Percentiles rank a stretch among this genome's conserved stretches.
Evolutionary conservation across 2,113 vertebrate species (phyloP).

Genomic region (Lota lota): DNA sequence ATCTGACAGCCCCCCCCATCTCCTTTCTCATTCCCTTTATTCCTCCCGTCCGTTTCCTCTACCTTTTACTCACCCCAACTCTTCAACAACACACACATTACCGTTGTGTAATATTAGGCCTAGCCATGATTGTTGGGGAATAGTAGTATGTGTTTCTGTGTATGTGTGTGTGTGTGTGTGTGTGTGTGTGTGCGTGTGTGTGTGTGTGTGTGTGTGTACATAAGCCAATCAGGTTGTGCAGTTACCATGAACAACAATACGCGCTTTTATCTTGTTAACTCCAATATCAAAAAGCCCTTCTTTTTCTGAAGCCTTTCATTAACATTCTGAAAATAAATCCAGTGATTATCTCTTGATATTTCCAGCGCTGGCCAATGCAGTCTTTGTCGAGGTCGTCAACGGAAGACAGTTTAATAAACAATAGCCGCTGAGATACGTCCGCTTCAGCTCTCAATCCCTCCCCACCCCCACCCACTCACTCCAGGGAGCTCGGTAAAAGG

Average conservation of each 20-base stretch:
- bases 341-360: not conserved
- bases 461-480: not conserved
- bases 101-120: slow-evolving; percentile 49
- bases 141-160: too few species aligned
- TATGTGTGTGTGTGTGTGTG: too few species aligned
- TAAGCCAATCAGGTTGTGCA: too few species aligned
- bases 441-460: too few species aligned
- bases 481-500: not conserved
- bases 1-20: slow-evolving; percentile 31
- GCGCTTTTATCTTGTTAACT: too few species aligned
- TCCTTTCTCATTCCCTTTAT: not conserved
- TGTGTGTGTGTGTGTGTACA: too few species aligned
- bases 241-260: too few species aligned
- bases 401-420: not conserved
- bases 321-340: not conserved
- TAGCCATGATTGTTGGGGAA: slow-evolving; percentile 12
- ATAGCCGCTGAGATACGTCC: too few species aligned
- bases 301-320: not conserved
- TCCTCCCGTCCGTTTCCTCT: not conserved
- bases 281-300: too few species aligned
- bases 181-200: too few species aligned
- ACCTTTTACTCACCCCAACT: slow-evolving; percentile 6
- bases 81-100: slow-evolving; percentile 28
- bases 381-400: not conserved
- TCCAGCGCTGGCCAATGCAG: not conserved